Evolutionary conservation across 2,797 vertebrate genomes (phyloP).

Genomic region (Rhinoraja longicauda): DNA sequence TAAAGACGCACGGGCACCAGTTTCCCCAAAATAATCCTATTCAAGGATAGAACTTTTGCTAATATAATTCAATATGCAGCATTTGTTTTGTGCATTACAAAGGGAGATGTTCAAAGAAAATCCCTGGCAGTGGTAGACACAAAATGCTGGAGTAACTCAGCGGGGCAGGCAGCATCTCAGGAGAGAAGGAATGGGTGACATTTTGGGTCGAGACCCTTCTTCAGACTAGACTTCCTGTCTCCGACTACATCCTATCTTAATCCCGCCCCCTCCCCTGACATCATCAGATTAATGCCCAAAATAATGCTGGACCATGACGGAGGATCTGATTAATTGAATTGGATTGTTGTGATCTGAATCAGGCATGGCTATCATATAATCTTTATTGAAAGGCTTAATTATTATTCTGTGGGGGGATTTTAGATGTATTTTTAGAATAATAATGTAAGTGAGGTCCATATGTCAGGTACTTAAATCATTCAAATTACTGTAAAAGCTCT

Average conservation of each 20-base stretch:
- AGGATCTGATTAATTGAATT: background rate
- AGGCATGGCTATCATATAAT: background rate
- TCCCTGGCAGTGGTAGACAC: background rate
- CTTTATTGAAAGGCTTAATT: background rate
- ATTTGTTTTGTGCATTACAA: background rate
- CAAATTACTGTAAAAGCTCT: background rate
- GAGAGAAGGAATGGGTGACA: too few relatives aligned
- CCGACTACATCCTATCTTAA: too few relatives aligned
- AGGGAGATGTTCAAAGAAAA: too few relatives aligned
- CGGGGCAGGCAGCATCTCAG: too few relatives aligned
- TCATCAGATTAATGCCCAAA: background rate
- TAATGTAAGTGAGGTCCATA: too few relatives aligned
- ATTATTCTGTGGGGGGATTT: background rate
- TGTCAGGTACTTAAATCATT: background rate
- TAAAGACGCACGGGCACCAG: background rate
- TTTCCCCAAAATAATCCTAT: background rate
- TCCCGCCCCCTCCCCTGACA: too few relatives aligned
- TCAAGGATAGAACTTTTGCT: background rate
- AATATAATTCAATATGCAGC: background rate
- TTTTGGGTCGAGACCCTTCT: too few relatives aligned
- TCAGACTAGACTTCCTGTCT: too few relatives aligned
- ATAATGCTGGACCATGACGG: too few relatives aligned
- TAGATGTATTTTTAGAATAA: slow-evolving; percentile 12
- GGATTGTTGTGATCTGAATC: background rate
- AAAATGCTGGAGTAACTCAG: too few relatives aligned